These are phyloP conservation scores for Drosophila hydei DNA, from an alignment of 1,140 invertebrate species.

Conservation along the genomic window DNA sequence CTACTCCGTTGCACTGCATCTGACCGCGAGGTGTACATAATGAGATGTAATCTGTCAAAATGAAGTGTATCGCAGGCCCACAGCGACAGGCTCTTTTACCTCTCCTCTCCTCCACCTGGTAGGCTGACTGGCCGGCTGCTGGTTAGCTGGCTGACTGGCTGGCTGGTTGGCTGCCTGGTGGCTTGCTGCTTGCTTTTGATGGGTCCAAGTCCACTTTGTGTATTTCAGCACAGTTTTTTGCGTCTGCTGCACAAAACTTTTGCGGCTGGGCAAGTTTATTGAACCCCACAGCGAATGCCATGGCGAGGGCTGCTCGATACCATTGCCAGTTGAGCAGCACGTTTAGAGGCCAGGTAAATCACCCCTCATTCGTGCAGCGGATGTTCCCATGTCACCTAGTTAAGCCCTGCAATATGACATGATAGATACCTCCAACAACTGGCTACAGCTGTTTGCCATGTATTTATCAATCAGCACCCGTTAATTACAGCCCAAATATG, in stretches of 20 bases:
- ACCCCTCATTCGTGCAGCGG: constrained; percentile 42
- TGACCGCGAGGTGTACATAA: constrained; percentile 76
- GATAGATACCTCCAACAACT: constrained; percentile 57
- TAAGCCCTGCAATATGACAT: constrained; percentile 70
- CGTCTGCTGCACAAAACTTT: constrained; percentile 51
- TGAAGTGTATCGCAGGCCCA: constrained; percentile 73
- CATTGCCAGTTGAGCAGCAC: constrained; percentile 5
- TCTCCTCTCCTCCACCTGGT: constrained; percentile 5
- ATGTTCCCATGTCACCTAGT: constrained; percentile 71
- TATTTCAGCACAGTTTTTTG: constrained; percentile 40
- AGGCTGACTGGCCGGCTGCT: too few species aligned
- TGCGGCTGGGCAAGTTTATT: constrained; percentile 64
- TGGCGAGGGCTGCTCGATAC: constrained; percentile 48
- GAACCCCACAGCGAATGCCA: constrained; percentile 52
- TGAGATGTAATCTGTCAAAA: constrained; percentile 83
- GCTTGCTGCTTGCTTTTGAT: constrained; percentile 9
- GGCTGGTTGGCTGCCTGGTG: too few species aligned
- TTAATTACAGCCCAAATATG: constrained; percentile 46
- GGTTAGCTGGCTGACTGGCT: too few species aligned
- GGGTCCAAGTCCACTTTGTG: constrained; percentile 31
- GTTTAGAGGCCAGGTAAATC: constrained; percentile 39
- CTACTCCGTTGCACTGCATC: not conserved
- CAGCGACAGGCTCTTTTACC: constrained; percentile 33
- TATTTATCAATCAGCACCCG: constrained; percentile 66
- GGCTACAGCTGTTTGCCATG: constrained; percentile 64